These are phyloP conservation scores for Eidolon helvum DNA, from an alignment of 2,113 vertebrate genomes.

Conservation along the genomic window DNA sequence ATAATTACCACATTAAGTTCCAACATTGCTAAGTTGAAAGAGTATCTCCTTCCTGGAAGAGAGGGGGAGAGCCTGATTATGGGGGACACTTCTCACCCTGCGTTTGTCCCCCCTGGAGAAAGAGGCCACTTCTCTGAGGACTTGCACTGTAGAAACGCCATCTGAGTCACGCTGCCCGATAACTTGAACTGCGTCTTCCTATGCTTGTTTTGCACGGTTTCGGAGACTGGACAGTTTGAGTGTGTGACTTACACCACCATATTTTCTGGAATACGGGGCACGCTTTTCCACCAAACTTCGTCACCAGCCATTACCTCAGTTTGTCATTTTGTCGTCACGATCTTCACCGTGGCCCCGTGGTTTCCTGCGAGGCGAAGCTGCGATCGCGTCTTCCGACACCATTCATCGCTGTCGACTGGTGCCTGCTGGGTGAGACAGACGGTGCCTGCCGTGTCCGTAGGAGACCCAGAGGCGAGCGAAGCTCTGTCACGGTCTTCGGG, in stretches of 20 bases:
- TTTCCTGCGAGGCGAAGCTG: background rate
- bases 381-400: background rate
- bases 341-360: background rate
- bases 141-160: background rate
- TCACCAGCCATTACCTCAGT: slow-evolving; percentile 3
- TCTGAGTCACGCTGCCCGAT: background rate
- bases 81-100: fast-evolving
- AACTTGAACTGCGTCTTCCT: background rate
- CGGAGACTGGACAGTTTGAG: background rate
- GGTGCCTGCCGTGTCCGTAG: background rate
- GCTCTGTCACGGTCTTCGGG: background rate
- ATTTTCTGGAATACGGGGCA: slow-evolving; percentile 46
- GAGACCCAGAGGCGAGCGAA: background rate
- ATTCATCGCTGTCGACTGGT: background rate
- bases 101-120: background rate
- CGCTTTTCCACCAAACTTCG: background rate
- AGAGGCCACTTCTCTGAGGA: background rate
- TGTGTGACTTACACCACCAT: background rate
- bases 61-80: background rate
- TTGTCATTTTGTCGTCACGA: background rate
- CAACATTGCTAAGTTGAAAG: no score
- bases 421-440: background rate
- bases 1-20: background rate
- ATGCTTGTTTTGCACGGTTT: background rate
- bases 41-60: background rate